Evolutionary conservation across 1,140 invertebrate genomes (phyloP).

Genomic region (Psilanteris sp.): DNA sequence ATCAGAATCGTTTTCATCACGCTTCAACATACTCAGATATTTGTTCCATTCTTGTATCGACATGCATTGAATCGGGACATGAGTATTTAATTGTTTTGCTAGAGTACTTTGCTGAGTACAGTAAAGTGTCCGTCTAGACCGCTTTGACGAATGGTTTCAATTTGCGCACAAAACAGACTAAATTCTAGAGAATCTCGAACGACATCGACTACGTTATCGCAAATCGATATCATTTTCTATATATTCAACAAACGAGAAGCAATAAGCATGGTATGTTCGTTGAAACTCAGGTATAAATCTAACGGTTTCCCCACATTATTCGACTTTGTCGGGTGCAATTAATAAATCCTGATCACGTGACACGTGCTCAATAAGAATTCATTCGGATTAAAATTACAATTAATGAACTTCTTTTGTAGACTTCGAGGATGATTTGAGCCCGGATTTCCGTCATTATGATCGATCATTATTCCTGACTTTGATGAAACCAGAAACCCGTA

Average conservation of each 20-base stretch:
- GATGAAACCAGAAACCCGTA: too few relatives aligned
- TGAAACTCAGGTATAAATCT: slow-evolving; percentile 47
- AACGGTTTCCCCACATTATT: not conserved
- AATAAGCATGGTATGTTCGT: slow-evolving; percentile 55
- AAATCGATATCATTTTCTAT: slow-evolving; percentile 53
- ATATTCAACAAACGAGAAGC: slow-evolving; percentile 49
- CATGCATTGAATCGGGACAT: slow-evolving; percentile 48
- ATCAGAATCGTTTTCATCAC: too few relatives aligned
- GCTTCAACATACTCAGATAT: too few relatives aligned
- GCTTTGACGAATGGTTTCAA: slow-evolving; percentile 61
- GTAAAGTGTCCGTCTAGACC: slow-evolving; percentile 35
- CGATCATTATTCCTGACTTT: too few relatives aligned
- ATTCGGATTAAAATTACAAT: too few relatives aligned
- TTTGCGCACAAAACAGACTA: slow-evolving; percentile 40
- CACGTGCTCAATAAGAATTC: too few relatives aligned
- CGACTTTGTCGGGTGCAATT: slow-evolving; percentile 2
- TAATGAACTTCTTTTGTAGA: too few relatives aligned
- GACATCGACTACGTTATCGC: slow-evolving; percentile 47
- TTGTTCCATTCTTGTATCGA: too few relatives aligned
- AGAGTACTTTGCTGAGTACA: slow-evolving; percentile 1
- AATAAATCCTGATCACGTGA: too few relatives aligned
- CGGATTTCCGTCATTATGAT: too few relatives aligned
- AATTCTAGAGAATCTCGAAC: slow-evolving; percentile 41
- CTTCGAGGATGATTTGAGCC: too few relatives aligned
- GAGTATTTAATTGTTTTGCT: slow-evolving; percentile 50